Base-by-base conservation (phyloP, 2,797 vertebrate genomes). In the Coccyzus lansbergi region DNA sequence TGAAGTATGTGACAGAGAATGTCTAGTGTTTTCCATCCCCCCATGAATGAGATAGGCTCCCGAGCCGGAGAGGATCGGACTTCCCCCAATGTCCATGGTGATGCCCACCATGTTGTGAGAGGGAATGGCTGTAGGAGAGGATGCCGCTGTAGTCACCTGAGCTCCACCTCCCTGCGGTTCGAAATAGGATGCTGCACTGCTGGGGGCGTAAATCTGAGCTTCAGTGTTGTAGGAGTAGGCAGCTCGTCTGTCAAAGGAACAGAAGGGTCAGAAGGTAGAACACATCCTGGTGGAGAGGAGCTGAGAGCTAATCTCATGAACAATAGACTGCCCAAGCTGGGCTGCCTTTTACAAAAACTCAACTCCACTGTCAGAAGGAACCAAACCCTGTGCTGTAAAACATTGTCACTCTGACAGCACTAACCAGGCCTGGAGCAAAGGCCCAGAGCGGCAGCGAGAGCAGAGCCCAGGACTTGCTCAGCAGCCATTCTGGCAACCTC, bases 51-150 rank as follows among this genome's bases (percentile, higher is more conserved):
- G 98, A 97, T 99, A 99, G 96, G 99, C 98, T 92, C 98, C 99
- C 7, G 98, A 96, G 65, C 99, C 98, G 97, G 99, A 99, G 97
- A 99, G 98, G 90, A 99, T 98, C 97, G 98, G 98, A 96, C 98
- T 99, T 92, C 98, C 98, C 82, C 98, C 98, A 82, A 99, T 98
- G 16, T 99, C 99, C 99, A 99, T 99, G 90, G 99, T 93, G 88
- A 99, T 99, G 97, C 99, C 99, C 97, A 99, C 99, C 99, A 99
- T 99, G 97, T 98, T 95, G 63, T 99, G 99, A 53, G 98, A 96
- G 58, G 98, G 98, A 86, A 98, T 98, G 7, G 98, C 97, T 14
- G 98, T 97, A 68, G 99, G 98, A 49, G 99, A 99, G 20, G 99
- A 99, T 79, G 99, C 98, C 79, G 99, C 99, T 5, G 99, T 98